Evolutionary conservation across 2,888 invertebrate genomes (phyloP).

Genomic region (Sphaerophoria rueppellii): DNA sequence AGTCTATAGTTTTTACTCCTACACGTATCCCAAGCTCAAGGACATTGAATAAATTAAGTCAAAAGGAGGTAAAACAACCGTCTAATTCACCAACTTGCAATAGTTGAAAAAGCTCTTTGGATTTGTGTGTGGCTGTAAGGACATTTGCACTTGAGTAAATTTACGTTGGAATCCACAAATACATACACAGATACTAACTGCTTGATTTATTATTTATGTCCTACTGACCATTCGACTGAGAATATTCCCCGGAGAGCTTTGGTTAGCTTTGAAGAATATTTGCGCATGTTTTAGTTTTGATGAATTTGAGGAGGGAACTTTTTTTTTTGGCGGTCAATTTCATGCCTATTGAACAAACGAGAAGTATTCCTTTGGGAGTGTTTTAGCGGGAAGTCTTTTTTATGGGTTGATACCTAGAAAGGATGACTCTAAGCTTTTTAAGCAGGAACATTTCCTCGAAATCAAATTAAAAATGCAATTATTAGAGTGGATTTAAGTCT

Average conservation of each 20-base stretch:
- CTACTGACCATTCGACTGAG: neutral
- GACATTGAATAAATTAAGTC: constrained; percentile 1
- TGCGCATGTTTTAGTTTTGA: neutral
- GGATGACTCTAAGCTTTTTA: no score
- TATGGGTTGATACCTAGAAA: neutral
- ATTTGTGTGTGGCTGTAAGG: neutral
- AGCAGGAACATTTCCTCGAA: neutral
- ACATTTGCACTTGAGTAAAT: constrained; percentile 14
- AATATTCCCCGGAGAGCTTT: neutral
- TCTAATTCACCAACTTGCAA: neutral
- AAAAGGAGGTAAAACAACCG: neutral
- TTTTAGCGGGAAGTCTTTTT: neutral
- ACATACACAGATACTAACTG: neutral
- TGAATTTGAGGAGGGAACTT: neutral
- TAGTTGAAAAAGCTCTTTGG: neutral
- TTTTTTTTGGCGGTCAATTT: constrained; percentile 13
- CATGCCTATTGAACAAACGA: neutral
- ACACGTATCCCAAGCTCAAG: constrained; percentile 2
- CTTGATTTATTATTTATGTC: constrained; percentile 8
- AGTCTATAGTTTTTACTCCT: no score
- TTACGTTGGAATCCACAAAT: neutral
- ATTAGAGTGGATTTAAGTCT: neutral
- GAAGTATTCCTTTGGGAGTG: neutral
- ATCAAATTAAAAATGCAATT: constrained; percentile 35
- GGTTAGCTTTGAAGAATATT: neutral